A percentile compares a stretch with the other conserved stretches of the same genome.
phyloP scores from a whole-genome alignment of 2,113 vertebrate species.

The Ictalurus punctatus region DNA sequence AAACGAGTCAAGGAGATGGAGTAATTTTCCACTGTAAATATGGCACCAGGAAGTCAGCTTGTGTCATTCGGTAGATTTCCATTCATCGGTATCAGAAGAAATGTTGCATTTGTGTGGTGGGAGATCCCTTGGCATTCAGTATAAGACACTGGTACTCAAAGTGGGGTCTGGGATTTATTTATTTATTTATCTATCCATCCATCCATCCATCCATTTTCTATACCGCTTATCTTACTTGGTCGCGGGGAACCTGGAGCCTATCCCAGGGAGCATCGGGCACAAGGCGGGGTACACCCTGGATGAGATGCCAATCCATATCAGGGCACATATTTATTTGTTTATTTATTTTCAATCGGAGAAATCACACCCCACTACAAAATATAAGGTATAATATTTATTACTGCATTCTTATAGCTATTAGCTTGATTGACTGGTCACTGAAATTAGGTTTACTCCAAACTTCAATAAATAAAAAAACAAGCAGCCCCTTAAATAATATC shows the following conservation, averaged over 20 bases:
- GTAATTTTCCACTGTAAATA: constrained; percentile 43
- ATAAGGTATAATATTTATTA: neutral
- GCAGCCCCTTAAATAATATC: neutral
- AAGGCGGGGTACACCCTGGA: no score
- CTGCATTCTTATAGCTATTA: neutral
- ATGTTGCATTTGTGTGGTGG: neutral
- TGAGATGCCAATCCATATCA: no score
- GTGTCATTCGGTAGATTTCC: constrained; percentile 11
- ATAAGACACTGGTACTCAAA: neutral
- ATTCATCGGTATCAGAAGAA: neutral
- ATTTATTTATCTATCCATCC: neutral
- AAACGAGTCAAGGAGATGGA: constrained; percentile 30
- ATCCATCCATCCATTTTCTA: no score
- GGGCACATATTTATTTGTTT: neutral
- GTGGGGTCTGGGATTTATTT: neutral
- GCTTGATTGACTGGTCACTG: neutral
- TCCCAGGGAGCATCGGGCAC: no score
- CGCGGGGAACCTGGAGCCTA: no score
- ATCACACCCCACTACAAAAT: neutral
- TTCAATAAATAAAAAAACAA: neutral
- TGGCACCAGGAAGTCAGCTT: constrained; percentile 15
- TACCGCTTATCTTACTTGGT: no score
- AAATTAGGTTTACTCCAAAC: neutral
- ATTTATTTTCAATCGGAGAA: neutral
- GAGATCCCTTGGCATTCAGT: neutral